Evolutionary conservation across 2,113 vertebrate species (phyloP), one percentile per base, ranked within the genome.

Genomic region (Oreotrochilus melanogaster): DNA sequence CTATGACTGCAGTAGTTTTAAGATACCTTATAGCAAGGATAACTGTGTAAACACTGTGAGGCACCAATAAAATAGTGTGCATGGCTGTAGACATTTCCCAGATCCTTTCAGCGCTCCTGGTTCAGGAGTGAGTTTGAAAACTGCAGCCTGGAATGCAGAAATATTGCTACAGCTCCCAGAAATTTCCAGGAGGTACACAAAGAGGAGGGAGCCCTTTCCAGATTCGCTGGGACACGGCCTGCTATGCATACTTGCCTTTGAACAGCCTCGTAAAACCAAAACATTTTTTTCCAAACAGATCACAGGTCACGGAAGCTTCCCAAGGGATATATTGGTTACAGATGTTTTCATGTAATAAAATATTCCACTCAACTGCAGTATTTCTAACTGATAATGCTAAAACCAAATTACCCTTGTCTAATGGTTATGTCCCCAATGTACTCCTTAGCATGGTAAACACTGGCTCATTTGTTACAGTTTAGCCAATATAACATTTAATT

Each of bases 331-430:
- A 96, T 84, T 96, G 86, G 94, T 95, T 97, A 95, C 97, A 98
- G 97, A 97, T 97, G 96, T 97, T 97, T 98, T 97, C 88, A 64
- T 95, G 80, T 86, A 95, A 95, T 96, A 97, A 97, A 96, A 96
- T 94, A 96, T 97, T 97, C 93, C 91, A 93, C 89, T 97, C 93
- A 92, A 86, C 89, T 96, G 86, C 92, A 96, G 91, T 95, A 96
- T 94, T 97, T 94, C 91, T 93, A 95, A 96, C 95, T 86, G 94
- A 96, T 96, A 96, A 96, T 89, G 95, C 88, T 95, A 87, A 97
- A 96, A 88, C 86, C 95, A 98, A 98, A 97, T 95, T 90, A 83
- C 85, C 96, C 96, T 96, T 97, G 89, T 93, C 96, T 97, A 97
- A 97, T 96, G 91, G 88, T 91, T 93, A 95, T 92, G 78, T 95